Evolutionary conservation across 2,888 invertebrate species (phyloP).

Genomic region (Agrenia bidenticulata): DNA sequence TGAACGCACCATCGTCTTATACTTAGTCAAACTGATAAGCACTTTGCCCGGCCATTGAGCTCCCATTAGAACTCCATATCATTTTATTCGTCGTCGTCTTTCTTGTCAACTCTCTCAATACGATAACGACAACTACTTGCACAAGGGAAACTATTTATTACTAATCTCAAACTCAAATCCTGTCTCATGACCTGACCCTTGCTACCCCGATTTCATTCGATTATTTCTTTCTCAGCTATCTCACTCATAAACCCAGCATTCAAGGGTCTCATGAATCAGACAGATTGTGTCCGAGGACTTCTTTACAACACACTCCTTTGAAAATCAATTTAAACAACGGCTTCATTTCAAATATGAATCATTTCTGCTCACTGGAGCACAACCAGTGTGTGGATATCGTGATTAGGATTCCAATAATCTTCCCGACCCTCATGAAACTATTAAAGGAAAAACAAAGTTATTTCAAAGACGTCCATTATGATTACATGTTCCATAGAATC

Average conservation of each 20-base stretch:
- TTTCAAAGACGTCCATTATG: too few relatives aligned
- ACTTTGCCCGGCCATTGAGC: slow-evolving; percentile 49
- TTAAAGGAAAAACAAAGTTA: too few relatives aligned
- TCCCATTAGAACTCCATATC: slow-evolving; percentile 43
- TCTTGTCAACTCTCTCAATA: slow-evolving; percentile 25
- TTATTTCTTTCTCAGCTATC: neutral
- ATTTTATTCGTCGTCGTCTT: slow-evolving; percentile 25
- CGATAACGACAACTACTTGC: slow-evolving; percentile 5
- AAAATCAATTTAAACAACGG: slow-evolving; percentile 4
- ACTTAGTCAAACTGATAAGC: slow-evolving; percentile 33
- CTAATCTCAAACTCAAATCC: slow-evolving; percentile 16
- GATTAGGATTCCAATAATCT: too few relatives aligned
- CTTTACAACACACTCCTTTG: too few relatives aligned
- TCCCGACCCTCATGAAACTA: too few relatives aligned
- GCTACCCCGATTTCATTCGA: neutral
- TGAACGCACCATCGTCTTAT: slow-evolving; percentile 24
- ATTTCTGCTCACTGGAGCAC: neutral
- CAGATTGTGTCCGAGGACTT: too few relatives aligned
- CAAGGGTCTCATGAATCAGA: too few relatives aligned
- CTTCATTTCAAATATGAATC: slow-evolving; percentile 16
- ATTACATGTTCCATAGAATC: too few relatives aligned
- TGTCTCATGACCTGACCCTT: slow-evolving; percentile 23
- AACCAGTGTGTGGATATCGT: too few relatives aligned
- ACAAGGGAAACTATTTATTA: slow-evolving; percentile 18
- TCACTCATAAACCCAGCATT: neutral